Evolutionary conservation across 2,888 invertebrate genomes (phyloP), one percentile per base, ranked within the genome.

Genomic region (Metacarcinus magister): DNA sequence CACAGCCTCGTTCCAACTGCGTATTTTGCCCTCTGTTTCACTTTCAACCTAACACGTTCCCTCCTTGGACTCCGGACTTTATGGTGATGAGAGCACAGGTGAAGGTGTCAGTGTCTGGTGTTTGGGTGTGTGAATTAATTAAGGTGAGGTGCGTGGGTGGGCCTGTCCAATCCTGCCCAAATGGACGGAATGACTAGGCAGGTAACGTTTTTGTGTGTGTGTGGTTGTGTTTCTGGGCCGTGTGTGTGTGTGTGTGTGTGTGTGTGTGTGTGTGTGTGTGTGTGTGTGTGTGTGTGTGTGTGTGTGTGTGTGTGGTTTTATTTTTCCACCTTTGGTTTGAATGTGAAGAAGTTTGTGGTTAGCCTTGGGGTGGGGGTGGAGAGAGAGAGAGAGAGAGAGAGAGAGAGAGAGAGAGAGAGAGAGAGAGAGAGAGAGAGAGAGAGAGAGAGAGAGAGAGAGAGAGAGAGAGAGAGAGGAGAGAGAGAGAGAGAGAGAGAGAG

Each of bases 41-140:
- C 75, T 75, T 75, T 75, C 75, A 75, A 75, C 75, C 75, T 75
- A 75, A 75, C 75, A 75, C 75, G 75, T 75, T 75, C 75, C n/a
- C 8, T n/a, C 75, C n/a, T 7, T n/a, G 75, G n/a, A 28, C 23
- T 23, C n/a, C n/a, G n/a, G 28, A 75, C 75, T 23, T 75, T 75
- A 75, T 75, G 75, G 75, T 75, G 75, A 75, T 75, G 75, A 75
- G 75, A 23, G 54, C 13, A 54, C 54, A 54, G 75, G 75, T 75
- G 7, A 75, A 75, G 75, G 75, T n/a, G 75, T 75, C n/a, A 75
- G 19, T 75, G 23, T 75, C 75, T 28, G 75, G 75, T 16, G 16
- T 75, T 75, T n/a, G 75, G 75, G 23, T 7, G n/a, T n/a, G n/a
- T n/a, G 75, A 75, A 75, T 75, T 75, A 75, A 75, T 75, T 75